Conservation (phyloP, 2,888 invertebrate species). For the Dasypolia templi region DNA sequence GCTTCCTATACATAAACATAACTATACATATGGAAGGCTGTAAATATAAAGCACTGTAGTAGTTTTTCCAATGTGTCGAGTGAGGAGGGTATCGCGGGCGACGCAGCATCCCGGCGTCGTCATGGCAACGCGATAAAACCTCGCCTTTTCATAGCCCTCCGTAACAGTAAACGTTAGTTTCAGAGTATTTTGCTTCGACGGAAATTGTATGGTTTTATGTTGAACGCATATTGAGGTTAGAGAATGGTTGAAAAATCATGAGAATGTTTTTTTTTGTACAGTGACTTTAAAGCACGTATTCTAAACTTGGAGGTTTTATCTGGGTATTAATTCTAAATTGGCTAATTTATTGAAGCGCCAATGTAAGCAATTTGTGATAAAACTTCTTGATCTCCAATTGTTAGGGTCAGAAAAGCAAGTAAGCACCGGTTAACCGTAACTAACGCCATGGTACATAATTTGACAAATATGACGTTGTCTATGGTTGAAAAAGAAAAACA, state of each 20-base stretch:
- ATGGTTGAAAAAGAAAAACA: background rate
- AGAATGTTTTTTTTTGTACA: background rate
- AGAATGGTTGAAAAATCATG: slow-evolving; percentile 3
- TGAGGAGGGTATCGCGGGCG: slow-evolving; percentile 84
- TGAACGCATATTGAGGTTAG: slow-evolving; percentile 25
- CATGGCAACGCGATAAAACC: slow-evolving; percentile 90
- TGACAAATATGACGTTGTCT: too few species aligned
- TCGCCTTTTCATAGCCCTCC: slow-evolving; percentile 89
- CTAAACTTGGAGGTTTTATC: too few species aligned
- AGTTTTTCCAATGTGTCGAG: slow-evolving; percentile 85
- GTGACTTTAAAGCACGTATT: background rate
- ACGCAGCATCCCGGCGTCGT: slow-evolving; percentile 86
- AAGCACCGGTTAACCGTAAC: background rate
- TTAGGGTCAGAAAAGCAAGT: background rate
- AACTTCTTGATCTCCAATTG: background rate
- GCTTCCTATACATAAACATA: slow-evolving; percentile 69
- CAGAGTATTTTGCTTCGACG: slow-evolving; percentile 67
- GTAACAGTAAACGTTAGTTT: slow-evolving; percentile 79
- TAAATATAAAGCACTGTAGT: slow-evolving; percentile 83
- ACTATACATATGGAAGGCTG: slow-evolving; percentile 75
- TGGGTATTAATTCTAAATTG: background rate
- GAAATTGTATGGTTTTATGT: slow-evolving; percentile 63
- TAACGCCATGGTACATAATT: background rate
- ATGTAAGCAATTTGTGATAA: background rate
- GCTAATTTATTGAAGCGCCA: background rate